phyloP scores from a whole-genome alignment of 2,888 invertebrate species.

The Parochlus steinenii region DNA sequence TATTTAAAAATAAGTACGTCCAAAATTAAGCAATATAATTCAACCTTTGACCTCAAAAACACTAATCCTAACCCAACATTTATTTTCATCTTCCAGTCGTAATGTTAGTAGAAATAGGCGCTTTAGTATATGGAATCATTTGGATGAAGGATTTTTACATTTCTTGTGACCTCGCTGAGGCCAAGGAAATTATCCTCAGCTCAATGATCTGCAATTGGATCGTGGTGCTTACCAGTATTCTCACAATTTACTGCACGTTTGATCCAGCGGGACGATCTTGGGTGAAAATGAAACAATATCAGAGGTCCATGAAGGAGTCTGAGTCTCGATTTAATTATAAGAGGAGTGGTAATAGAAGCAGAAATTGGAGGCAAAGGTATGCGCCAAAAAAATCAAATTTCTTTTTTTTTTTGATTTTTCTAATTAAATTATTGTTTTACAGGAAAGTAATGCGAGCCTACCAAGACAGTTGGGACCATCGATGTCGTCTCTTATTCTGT shows the following conservation, averaged over 20 bases:
- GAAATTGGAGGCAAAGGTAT: conserved; percentile 73
- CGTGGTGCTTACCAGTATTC: conserved; percentile 49
- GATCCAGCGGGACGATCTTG: conserved; percentile 76
- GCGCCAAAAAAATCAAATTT: neutral
- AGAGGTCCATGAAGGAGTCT: conserved; percentile 60
- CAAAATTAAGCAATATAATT: no score
- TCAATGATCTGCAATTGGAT: conserved; percentile 65
- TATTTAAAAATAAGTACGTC: conserved; percentile 60
- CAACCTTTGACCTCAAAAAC: no score
- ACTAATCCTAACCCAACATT: conserved; percentile 5
- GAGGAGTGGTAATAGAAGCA: conserved; percentile 55
- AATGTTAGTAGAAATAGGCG: conserved; percentile 54
- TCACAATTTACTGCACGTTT: conserved; percentile 74
- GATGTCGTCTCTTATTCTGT: conserved; percentile 66
- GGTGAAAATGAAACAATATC: conserved; percentile 81
- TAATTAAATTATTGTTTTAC: conserved; percentile 20
- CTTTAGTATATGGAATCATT: conserved; percentile 53
- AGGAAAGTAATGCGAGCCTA: conserved; percentile 76
- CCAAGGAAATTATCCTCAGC: conserved; percentile 60
- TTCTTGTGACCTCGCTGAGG: conserved; percentile 46
- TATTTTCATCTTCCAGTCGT: conserved; percentile 39
- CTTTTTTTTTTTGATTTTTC: conserved; percentile 1
- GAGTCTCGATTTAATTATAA: conserved; percentile 61
- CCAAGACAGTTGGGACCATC: conserved; percentile 74
- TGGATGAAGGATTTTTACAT: conserved; percentile 55